A percentile compares a stretch with the other conserved stretches of the same genome.
phyloP scores from a whole-genome alignment of 1,140 invertebrate genomes.

The Sminthurides bifidus region DNA sequence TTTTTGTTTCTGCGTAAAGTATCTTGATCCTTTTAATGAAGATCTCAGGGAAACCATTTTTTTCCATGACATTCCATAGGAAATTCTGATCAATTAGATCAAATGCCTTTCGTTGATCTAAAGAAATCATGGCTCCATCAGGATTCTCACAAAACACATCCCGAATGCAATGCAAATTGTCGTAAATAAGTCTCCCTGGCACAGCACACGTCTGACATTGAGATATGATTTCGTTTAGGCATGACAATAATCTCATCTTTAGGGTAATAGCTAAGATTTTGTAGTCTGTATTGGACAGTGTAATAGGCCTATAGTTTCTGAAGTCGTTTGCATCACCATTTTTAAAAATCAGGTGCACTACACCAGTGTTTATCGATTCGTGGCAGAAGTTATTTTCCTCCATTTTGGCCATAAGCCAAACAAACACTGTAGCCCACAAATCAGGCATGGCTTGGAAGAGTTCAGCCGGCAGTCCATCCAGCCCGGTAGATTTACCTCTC shows the following conservation, averaged over 20 bases:
- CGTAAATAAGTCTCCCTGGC: conserved; percentile 4
- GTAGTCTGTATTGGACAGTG: conserved; percentile 7
- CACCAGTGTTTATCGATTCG: not conserved
- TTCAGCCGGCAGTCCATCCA: conserved; percentile 9
- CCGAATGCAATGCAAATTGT: conserved; percentile 5
- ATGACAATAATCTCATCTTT: not conserved
- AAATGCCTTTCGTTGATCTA: conserved; percentile 11
- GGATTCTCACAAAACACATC: not conserved
- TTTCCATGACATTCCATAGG: not conserved
- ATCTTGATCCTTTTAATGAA: conserved; percentile 2
- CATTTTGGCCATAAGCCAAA: not conserved
- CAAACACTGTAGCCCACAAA: not conserved
- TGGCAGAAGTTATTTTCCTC: not conserved
- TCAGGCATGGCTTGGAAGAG: not conserved
- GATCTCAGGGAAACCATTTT: not conserved
- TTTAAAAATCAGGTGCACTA: conserved; percentile 15
- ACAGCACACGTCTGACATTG: conserved; percentile 10
- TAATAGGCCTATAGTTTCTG: conserved; percentile 16
- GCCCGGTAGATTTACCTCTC: not conserved
- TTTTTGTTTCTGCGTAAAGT: not conserved
- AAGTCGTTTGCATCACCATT: conserved; percentile 13
- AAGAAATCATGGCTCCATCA: not conserved
- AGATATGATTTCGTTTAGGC: not conserved
- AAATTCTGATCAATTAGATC: conserved; percentile 5
- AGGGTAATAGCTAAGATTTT: conserved; percentile 6